These are phyloP conservation scores for Oryzias curvinotus DNA, from an alignment of 2,113 vertebrate species.

Conservation along the genomic window DNA sequence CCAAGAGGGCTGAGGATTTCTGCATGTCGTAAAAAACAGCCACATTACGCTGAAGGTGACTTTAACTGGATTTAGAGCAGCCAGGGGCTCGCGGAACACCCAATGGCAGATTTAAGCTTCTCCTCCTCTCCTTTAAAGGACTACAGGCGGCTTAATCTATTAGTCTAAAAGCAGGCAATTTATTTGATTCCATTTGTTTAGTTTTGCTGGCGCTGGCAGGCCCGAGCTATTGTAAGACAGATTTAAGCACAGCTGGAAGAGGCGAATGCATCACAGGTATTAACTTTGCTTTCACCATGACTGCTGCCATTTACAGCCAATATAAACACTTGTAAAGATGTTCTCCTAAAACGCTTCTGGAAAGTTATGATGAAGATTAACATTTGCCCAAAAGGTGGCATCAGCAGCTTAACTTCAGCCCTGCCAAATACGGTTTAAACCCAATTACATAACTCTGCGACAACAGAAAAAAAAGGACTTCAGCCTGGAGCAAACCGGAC, in stretches of 20 bases:
- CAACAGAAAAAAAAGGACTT: conserved; percentile 3
- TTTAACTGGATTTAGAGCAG: conserved; percentile 80
- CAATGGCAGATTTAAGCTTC: conserved; percentile 76
- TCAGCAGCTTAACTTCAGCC: not conserved
- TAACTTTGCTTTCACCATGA: conserved; percentile 30
- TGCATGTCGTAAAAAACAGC: conserved; percentile 76
- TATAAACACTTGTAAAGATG: conserved; percentile 15
- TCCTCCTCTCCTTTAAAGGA: conserved; percentile 67
- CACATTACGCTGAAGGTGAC: conserved; percentile 82
- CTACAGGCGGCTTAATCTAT: conserved; percentile 75
- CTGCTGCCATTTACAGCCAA: conserved; percentile 41
- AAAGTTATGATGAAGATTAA: conserved; percentile 1
- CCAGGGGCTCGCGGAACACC: conserved; percentile 49
- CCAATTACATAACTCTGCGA: not conserved
- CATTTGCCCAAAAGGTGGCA: conserved; percentile 4
- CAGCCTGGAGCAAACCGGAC: conserved; percentile 18
- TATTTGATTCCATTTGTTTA: conserved; percentile 80
- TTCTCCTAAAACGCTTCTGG: conserved; percentile 11
- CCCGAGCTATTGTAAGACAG: conserved; percentile 68
- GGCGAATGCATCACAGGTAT: conserved; percentile 52
- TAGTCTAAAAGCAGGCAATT: conserved; percentile 78
- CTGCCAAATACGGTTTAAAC: not conserved
- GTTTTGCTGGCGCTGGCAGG: conserved; percentile 66
- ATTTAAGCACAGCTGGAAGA: conserved; percentile 77
- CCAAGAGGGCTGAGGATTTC: conserved; percentile 69